Conservation (phyloP, 2,797 vertebrate species). For the Jordanella pulchra region DNA sequence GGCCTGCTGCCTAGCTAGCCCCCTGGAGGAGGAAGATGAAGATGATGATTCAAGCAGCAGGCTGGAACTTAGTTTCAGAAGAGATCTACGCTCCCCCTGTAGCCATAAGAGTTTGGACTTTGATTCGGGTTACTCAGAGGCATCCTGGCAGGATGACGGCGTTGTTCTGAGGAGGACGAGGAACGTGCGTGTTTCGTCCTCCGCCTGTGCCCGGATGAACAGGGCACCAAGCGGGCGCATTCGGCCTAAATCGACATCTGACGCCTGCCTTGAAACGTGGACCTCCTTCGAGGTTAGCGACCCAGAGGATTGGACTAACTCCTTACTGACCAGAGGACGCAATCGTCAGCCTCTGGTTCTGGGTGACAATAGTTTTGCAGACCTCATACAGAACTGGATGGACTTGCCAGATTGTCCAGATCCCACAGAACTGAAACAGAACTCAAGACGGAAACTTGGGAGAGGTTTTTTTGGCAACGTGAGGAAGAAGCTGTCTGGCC, state of each 20-base stretch:
- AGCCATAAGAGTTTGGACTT: conserved; percentile 90
- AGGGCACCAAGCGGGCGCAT: conserved; percentile 63
- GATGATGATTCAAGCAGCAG: conserved; percentile 65
- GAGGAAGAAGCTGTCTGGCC: conserved; percentile 85
- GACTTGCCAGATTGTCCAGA: conserved; percentile 89
- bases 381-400: conserved; percentile 97
- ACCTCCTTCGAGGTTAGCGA: conserved; percentile 81
- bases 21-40: conserved; percentile 79
- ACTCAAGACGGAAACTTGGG: conserved; percentile 71
- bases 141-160: conserved; percentile 89
- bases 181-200: conserved; percentile 82
- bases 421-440: conserved; percentile 58
- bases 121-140: conserved; percentile 94
- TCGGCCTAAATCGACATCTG: conserved; percentile 86
- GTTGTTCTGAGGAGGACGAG: conserved; percentile 78
- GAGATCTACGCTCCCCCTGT: conserved; percentile 77
- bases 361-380: conserved; percentile 94
- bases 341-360: conserved; percentile 92
- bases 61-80: conserved; percentile 65
- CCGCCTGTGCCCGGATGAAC: conserved; percentile 78
- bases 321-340: conserved; percentile 88
- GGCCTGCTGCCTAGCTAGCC: conserved; percentile 85
- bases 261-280: conserved; percentile 92
- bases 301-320: conserved; percentile 90
- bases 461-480: conserved; percentile 90